A percentile compares a stretch with the other conserved stretches of the same genome.
These are phyloP conservation scores for Micromesistius poutassou DNA, from an alignment of 2,797 vertebrate species.

Conservation along the genomic window DNA sequence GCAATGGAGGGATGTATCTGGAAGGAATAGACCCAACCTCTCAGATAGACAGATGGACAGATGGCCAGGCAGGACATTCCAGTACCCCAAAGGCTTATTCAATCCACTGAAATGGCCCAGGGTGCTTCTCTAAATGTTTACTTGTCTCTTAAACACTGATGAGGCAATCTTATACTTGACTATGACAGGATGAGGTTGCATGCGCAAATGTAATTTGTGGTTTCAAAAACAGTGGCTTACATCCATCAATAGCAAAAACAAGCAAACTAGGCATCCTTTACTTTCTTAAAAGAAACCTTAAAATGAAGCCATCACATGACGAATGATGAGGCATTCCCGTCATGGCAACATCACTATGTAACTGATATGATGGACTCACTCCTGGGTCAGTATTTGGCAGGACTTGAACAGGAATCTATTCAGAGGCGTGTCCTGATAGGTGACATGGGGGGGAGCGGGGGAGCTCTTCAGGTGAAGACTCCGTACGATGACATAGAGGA, in stretches of 20 bases:
- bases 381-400: conserved; percentile 89
- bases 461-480: conserved; percentile 91
- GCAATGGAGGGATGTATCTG: conserved; percentile 91
- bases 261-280: not conserved
- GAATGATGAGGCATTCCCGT: not conserved
- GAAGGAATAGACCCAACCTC: conserved; percentile 20
- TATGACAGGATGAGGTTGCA: too few relatives aligned
- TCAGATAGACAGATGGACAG: not conserved
- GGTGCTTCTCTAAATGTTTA: not conserved
- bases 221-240: not conserved
- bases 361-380: conserved; percentile 76
- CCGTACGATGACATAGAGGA: conserved; percentile 89
- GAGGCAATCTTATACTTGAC: not conserved
- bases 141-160: conserved; percentile 1
- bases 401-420: conserved; percentile 86
- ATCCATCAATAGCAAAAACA: not conserved
- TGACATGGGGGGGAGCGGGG: conserved; percentile 80
- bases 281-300: not conserved
- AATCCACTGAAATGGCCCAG: not conserved
- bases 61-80: not conserved
- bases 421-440: conserved; percentile 84
- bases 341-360: not conserved
- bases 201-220: not conserved
- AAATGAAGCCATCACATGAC: not conserved
- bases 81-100: not conserved